Conservation (phyloP, 2,797 vertebrate species). For the Salmo trutta region DNA sequence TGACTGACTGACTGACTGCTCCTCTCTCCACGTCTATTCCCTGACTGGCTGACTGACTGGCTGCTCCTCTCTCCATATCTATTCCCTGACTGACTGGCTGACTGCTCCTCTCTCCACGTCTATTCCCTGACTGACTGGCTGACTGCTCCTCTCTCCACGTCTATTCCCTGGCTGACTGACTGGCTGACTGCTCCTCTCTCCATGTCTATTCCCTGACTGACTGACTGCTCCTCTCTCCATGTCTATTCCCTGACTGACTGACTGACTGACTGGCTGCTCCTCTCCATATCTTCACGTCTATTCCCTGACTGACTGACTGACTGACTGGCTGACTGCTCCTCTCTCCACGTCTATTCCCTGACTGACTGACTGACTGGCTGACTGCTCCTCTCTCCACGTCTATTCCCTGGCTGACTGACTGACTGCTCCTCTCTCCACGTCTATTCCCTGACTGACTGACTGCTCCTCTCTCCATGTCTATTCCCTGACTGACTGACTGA, state of each 20-base stretch:
- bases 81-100: background rate
- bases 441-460: background rate
- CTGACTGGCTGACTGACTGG: background rate
- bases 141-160: constrained; percentile 17
- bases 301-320: too few species aligned
- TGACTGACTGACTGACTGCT: background rate
- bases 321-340: too few species aligned
- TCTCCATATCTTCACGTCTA: too few species aligned
- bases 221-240: background rate
- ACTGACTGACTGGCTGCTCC: too few species aligned
- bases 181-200: background rate
- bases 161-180: background rate
- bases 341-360: too few species aligned
- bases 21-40: background rate
- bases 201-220: background rate
- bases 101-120: constrained; percentile 10
- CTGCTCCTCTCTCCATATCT: constrained; percentile 20
- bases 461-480: background rate
- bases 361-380: too few species aligned
- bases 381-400: too few species aligned
- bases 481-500: too few species aligned
- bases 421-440: too few species aligned
- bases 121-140: background rate
- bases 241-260: too few species aligned
- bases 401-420: too few species aligned